Conservation (phyloP, 2,888 invertebrate genomes). For the Hypomecis atomaria region DNA sequence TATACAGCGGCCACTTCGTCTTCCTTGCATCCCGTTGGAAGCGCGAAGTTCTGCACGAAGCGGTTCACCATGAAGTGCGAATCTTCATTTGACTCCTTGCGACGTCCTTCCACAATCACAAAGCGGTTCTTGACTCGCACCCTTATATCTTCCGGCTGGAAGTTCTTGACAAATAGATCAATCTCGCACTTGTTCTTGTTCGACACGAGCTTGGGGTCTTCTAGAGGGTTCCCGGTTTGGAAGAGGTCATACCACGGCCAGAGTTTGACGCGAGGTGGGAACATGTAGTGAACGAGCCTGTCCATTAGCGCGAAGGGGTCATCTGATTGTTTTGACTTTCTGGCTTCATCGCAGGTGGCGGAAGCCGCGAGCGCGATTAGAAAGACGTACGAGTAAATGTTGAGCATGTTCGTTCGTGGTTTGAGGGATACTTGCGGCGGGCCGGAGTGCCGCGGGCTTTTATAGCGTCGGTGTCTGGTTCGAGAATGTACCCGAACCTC, state of each 20-base stretch:
- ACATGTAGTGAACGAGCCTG: constrained; percentile 62
- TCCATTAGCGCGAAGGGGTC: constrained; percentile 73
- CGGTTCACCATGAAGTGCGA: constrained; percentile 70
- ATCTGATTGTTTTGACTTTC: constrained; percentile 44
- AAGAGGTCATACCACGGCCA: constrained; percentile 79
- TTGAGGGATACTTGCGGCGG: constrained; percentile 59
- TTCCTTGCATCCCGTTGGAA: constrained; percentile 69
- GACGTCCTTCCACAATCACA: constrained; percentile 72
- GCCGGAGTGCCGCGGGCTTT: constrained; percentile 58
- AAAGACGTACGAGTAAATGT: constrained; percentile 55
- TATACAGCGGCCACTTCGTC: constrained; percentile 74
- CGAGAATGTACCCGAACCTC: constrained; percentile 72
- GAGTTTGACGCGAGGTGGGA: constrained; percentile 48
- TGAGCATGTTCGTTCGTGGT: constrained; percentile 64
- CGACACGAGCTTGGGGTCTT: constrained; percentile 72
- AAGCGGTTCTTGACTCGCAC: constrained; percentile 75
- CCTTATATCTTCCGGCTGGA: constrained; percentile 72
- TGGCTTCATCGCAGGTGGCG: constrained; percentile 51
- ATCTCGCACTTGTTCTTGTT: constrained; percentile 67
- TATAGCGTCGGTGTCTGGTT: constrained; percentile 73
- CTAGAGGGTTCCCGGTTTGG: constrained; percentile 65
- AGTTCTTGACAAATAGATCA: constrained; percentile 67
- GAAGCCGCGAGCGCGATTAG: constrained; percentile 57
- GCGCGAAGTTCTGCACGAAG: constrained; percentile 72
- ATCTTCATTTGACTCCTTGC: constrained; percentile 61